Conservation (phyloP, 2,888 invertebrate species). For the Erebia epiphron region DNA sequence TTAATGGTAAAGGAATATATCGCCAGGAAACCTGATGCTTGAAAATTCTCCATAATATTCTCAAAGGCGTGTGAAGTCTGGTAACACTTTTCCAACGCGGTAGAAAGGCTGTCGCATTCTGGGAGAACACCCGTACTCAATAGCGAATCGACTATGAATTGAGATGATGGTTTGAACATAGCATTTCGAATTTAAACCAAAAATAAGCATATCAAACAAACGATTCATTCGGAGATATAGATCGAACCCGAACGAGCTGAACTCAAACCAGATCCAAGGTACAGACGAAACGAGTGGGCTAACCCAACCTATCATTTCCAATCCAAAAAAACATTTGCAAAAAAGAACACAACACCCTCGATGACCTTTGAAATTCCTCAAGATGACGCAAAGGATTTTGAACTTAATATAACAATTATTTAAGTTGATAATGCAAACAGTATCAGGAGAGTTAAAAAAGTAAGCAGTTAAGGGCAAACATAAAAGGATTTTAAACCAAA, state of each 20-base stretch:
- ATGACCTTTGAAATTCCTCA: conserved; percentile 76
- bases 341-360: conserved; percentile 69
- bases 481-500: conserved; percentile 44
- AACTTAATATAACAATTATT: background rate
- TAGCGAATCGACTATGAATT: too few relatives aligned
- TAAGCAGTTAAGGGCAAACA: background rate
- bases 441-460: background rate
- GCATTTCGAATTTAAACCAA: background rate
- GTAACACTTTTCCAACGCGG: too few relatives aligned
- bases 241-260: conserved; percentile 22
- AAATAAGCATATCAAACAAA: conserved; percentile 13
- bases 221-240: conserved; percentile 28
- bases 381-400: conserved; percentile 37
- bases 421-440: conserved; percentile 7
- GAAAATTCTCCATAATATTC: too few relatives aligned
- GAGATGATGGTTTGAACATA: background rate
- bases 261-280: conserved; percentile 27
- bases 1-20: too few relatives aligned
- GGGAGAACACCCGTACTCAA: too few relatives aligned
- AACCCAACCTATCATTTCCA: conserved; percentile 58
- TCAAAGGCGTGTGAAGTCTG: too few relatives aligned
- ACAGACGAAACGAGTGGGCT: conserved; percentile 46
- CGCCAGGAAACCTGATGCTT: too few relatives aligned
- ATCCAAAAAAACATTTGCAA: conserved; percentile 66
- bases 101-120: too few relatives aligned